Evolutionary conservation across 2,888 invertebrate genomes (phyloP).

Genomic region (Kryphioiulus occultus): DNA sequence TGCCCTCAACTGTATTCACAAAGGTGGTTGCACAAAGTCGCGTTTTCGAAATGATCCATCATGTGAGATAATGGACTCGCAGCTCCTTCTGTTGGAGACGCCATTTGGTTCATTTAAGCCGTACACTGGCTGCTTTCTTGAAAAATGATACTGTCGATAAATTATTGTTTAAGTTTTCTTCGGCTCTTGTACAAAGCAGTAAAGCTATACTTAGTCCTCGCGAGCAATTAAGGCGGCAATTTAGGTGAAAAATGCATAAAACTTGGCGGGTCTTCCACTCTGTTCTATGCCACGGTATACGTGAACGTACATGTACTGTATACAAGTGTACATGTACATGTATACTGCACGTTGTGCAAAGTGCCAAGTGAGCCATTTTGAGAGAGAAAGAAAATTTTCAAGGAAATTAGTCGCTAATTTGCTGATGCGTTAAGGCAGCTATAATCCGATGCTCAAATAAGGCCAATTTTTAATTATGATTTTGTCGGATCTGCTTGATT

Average conservation of each 20-base stretch:
- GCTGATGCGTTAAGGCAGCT: background rate
- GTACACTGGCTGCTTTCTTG: background rate
- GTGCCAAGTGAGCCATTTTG: background rate
- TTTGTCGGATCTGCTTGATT: background rate
- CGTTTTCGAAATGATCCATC: slow-evolving; percentile 1
- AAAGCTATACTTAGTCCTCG: slow-evolving; percentile 29
- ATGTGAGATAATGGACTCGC: slow-evolving; percentile 26
- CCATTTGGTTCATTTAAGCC: slow-evolving; percentile 14
- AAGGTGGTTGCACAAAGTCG: slow-evolving; percentile 19
- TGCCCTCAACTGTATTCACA: background rate
- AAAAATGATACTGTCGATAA: slow-evolving; percentile 31
- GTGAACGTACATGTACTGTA: too few species aligned
- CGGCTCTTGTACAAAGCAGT: background rate
- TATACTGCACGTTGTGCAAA: background rate
- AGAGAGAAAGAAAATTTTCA: background rate
- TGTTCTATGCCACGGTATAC: background rate
- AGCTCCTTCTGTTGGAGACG: slow-evolving; percentile 11
- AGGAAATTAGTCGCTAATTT: slow-evolving; percentile 11
- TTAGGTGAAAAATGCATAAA: slow-evolving; percentile 22
- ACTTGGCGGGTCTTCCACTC: background rate
- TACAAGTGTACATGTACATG: too few species aligned
- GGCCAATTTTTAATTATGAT: slow-evolving; percentile 35
- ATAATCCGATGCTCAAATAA: slow-evolving; percentile 1
- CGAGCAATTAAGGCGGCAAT: slow-evolving; percentile 10
- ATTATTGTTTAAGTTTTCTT: slow-evolving; percentile 26